Base-by-base conservation (phyloP, 2,113 vertebrate species). In the Syngnathus scovelli region DNA sequence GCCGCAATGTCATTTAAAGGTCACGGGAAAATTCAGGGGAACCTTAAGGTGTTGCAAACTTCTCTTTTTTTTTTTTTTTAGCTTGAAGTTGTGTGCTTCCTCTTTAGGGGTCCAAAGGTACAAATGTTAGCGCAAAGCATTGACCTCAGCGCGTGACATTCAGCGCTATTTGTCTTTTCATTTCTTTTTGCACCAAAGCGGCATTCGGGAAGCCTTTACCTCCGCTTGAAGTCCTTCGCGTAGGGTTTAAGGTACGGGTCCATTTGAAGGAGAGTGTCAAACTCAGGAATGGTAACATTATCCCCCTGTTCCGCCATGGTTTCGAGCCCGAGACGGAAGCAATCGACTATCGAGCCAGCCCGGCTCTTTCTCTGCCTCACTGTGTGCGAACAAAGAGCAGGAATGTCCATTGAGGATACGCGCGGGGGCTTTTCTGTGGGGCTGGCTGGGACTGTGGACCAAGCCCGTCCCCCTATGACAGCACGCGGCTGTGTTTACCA, bases 211-310 rank as follows among this genome's bases (percentile, higher is more conserved):
- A 39, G 65, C 36, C n/a, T 83, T 90, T 92, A 92, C 92, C 92
- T 93, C 86, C 92, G 86, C 71, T 75, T 68, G 87, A 91, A 91
- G 90, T 93, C 92, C 83, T 86, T 86, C 72, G 86, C 83, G 82
- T 79, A 92, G 1, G 74, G 6, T 77, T 89, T 89, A 36, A 93
- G 90, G 12, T 74, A 55, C 9, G 90, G 87, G 66, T 93, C 92
- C 86, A 88, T 89, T 85, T 90, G 86, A 8, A 92, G 74, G 66
- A 92, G 87, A 52, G 43, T 60, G 80, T 48, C 85, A 80, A 92
- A 81, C 23, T 83, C 79, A 23, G 89, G 91, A 77, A 89, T 55
- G 43, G 88, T 48, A 86, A 90, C 71, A 66, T 61, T 73, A 85
- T 88, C 86, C 86, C 83, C 80, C 6, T 5, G 11, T 58, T 87